These are phyloP conservation scores for Gonatopus flavifemur DNA, from an alignment of 1,140 invertebrate species.

Conservation along the genomic window DNA sequence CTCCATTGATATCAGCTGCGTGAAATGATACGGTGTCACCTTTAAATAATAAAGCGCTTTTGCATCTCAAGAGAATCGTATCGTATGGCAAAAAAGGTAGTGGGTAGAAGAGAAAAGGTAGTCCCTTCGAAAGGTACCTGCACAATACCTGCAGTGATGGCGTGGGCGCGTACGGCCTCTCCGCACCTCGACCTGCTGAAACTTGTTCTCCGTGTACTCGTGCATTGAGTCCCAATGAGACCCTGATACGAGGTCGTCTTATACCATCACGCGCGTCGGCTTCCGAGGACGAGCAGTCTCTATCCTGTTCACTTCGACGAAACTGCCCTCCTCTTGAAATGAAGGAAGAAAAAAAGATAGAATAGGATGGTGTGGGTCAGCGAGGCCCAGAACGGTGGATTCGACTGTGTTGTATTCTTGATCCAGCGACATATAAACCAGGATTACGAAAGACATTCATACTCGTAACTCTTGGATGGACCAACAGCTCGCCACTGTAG, in stretches of 20 bases:
- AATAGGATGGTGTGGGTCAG: not conserved
- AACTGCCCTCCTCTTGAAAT: slow-evolving; percentile 3
- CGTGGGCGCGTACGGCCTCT: slow-evolving; percentile 38
- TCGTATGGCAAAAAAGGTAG: not conserved
- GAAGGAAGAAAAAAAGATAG: slow-evolving; percentile 6
- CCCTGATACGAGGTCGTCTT: slow-evolving; percentile 16
- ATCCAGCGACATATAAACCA: slow-evolving; percentile 46
- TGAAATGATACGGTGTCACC: slow-evolving; percentile 36
- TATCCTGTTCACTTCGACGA: slow-evolving; percentile 15
- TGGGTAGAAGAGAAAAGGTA: not conserved
- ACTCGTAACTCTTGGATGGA: slow-evolving; percentile 44
- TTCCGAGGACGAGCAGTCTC: slow-evolving; percentile 29
- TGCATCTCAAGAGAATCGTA: slow-evolving; percentile 3
- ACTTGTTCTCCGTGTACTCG: slow-evolving; percentile 35
- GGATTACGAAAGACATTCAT: slow-evolving; percentile 45
- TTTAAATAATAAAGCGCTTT: slow-evolving; percentile 37
- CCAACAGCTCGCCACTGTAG: slow-evolving; percentile 17
- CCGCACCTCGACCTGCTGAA: slow-evolving; percentile 43
- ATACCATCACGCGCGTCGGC: slow-evolving; percentile 17
- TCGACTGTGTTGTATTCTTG: not conserved
- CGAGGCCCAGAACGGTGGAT: slow-evolving; percentile 12
- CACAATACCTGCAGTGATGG: slow-evolving; percentile 30
- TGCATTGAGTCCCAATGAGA: slow-evolving; percentile 25
- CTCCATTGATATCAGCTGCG: slow-evolving; percentile 6
- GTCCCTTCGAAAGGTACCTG: slow-evolving; percentile 16